A percentile compares a stretch with the other conserved stretches of the same genome.
These are phyloP conservation scores for Ptychochromis oligacanthus DNA, from an alignment of 2,113 vertebrate species.

Conservation along the genomic window DNA sequence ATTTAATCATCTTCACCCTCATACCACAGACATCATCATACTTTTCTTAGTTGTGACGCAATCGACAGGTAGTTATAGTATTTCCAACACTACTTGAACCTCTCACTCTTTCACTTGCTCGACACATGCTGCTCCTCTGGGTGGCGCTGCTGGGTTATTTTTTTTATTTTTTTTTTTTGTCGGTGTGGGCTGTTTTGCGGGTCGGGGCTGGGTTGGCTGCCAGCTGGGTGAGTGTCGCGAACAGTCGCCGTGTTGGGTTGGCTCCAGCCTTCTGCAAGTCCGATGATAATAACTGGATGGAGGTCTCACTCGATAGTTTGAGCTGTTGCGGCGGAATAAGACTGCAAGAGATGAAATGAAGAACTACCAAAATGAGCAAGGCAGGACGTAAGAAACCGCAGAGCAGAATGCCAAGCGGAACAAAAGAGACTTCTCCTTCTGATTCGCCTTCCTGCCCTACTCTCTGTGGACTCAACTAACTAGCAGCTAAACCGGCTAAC, in stretches of 20 bases:
- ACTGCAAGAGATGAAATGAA: background rate
- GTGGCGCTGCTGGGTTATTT: constrained; percentile 39
- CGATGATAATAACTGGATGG: constrained; percentile 20
- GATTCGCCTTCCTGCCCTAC: constrained; percentile 4
- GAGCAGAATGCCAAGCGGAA: constrained; percentile 58
- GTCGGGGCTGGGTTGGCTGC: constrained; percentile 30
- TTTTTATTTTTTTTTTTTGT: background rate
- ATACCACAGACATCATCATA: background rate
- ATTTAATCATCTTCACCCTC: background rate
- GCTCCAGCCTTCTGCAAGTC: constrained; percentile 11
- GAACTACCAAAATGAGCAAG: background rate
- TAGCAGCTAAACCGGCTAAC: constrained; percentile 67
- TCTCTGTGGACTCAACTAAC: constrained; percentile 56
- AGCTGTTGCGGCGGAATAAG: background rate
- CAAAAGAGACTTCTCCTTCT: constrained; percentile 66
- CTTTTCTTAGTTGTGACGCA: background rate
- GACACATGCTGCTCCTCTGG: background rate
- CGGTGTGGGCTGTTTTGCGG: background rate
- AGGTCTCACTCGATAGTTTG: constrained; percentile 3
- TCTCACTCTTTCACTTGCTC: background rate
- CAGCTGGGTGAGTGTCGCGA: constrained; percentile 52
- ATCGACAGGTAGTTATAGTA: background rate
- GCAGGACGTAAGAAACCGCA: constrained; percentile 46
- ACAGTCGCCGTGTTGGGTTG: constrained; percentile 28
- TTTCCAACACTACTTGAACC: constrained; percentile 7